phyloP scores from a whole-genome alignment of 2,888 invertebrate species.

The Agrotis segetum region DNA sequence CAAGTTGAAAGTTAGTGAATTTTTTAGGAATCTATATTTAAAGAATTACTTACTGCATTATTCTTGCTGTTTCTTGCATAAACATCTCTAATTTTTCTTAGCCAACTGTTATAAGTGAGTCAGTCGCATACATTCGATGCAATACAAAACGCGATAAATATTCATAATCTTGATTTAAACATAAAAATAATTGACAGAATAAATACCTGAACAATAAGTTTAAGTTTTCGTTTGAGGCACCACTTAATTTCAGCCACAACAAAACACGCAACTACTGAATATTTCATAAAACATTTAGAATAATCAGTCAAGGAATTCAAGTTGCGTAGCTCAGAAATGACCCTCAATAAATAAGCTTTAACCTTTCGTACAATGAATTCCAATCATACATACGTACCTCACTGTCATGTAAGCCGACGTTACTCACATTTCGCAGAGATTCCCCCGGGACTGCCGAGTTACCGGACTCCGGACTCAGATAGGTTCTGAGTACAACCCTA shows the following conservation, averaged over 20 bases:
- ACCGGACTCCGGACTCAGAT: constrained; percentile 61
- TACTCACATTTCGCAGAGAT: constrained; percentile 64
- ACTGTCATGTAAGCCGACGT: constrained; percentile 65
- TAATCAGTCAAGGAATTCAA: constrained; percentile 42
- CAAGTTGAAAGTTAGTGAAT: too few relatives aligned
- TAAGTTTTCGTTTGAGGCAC: too few relatives aligned
- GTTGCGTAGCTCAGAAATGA: constrained; percentile 48
- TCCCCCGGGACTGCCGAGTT: constrained; percentile 69
- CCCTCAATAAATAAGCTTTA: constrained; percentile 61
- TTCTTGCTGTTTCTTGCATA: too few relatives aligned
- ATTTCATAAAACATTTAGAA: constrained; percentile 51
- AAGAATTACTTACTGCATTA: too few relatives aligned
- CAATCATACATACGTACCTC: constrained; percentile 57
- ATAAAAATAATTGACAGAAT: too few relatives aligned
- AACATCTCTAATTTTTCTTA: too few relatives aligned
- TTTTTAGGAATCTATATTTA: too few relatives aligned
- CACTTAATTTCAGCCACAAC: neutral
- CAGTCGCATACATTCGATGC: too few relatives aligned
- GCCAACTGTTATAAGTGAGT: too few relatives aligned
- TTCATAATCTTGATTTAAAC: neutral
- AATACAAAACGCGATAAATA: too few relatives aligned
- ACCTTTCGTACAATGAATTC: constrained; percentile 61
- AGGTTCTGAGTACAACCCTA: constrained; percentile 56
- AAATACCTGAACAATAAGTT: neutral
- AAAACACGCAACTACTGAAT: constrained; percentile 22